Evolutionary conservation across 2,888 invertebrate species (phyloP), one percentile per base, ranked within the genome.

Genomic region (Cylindroiulus punctatus): DNA sequence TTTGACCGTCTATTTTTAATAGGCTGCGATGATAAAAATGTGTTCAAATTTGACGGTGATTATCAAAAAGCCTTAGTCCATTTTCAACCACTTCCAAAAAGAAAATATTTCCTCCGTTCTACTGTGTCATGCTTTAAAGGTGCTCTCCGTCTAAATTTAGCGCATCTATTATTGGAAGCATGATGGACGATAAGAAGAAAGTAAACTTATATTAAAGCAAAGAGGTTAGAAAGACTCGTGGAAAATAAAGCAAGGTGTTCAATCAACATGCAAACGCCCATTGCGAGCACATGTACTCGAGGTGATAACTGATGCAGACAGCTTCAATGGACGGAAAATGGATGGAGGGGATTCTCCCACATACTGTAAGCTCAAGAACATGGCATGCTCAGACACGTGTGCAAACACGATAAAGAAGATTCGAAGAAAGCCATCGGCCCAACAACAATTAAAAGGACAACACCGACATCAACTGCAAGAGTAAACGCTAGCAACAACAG

Each of bases 191-290:
- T 76, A 76, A 30, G 76, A 76, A 65, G 65, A 65, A 76, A 76
- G 76, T 76, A 76, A 76, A 76, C 76, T n/a, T 76, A 17, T 30
- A 76, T 76, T 76, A 76, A 76, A 76, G 76, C 26, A 76, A 76
- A 76, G 76, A 76, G 76, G 76, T 76, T 76, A 76, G 76, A 76
- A 30, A 76, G 76, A 76, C 26, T 30, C 12, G 32, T 3, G 32
- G 32, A 14, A 4, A 30, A 76, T 32, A 76, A 76, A 76, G 76
- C 76, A 76, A 76, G 76, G 76, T 76, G 30, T 76, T 76, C 76
- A 76, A 76, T 76, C 76, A 76, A 76, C 76, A 76, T 76, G 76
- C 76, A 76, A 76, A 76, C 76, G 76, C 76, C 76, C 30, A 76
- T 76, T 32, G 30, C 76, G 76, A 76, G 30, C 76, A 76, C 76